Evolutionary conservation across 1,140 invertebrate genomes (phyloP), one percentile per base, ranked within the genome.

Genomic region (Orussus abietinus): DNA sequence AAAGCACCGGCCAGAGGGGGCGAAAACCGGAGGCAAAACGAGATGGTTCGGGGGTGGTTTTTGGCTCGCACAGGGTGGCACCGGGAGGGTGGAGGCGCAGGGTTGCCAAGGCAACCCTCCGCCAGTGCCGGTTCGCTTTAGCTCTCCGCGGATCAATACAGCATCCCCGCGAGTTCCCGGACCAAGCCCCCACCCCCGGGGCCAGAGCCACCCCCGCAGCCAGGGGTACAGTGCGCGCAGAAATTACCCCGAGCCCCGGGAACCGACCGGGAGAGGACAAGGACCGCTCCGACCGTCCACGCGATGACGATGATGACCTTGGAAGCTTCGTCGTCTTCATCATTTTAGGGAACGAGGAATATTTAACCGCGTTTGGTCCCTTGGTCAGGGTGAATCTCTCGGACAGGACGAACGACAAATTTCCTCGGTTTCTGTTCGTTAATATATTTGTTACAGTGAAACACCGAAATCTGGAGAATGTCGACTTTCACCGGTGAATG

Each of bases 51-150:
- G 51, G 38, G 54, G 47, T 58, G 55, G 49, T 58, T 58, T 58
- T 57, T 42, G 53, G 55, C 38, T 39, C 46, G n/a, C 6, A 25
- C 6, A n/a, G 22, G 22, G n/a, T 25, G 22, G 34, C 39, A 44
- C 25, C 40, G 45, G 38, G 47, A n/a, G n/a, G n/a, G n/a, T n/a
- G n/a, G 66, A 72, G 74, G 72, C 29, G 70, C 64, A 34, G 72
- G 66, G 77, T 78, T 64, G 72, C 76, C 49, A 75, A 70, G 56
- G 75, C 75, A 61, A 76, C 75, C 52, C 74, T 69, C 21, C 68
- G 66, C 46, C 74, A 62, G 53, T 48, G 51, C 51, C 53, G 62
- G 66, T 67, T 72, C 68, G 66, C 62, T 70, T 67, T 69, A 67
- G 65, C 66, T 66, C 57, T 38, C 55, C 47, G 45, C 55, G 66